phyloP scores from a whole-genome alignment of 2,113 vertebrate species.

The Trematomus loennbergii region DNA sequence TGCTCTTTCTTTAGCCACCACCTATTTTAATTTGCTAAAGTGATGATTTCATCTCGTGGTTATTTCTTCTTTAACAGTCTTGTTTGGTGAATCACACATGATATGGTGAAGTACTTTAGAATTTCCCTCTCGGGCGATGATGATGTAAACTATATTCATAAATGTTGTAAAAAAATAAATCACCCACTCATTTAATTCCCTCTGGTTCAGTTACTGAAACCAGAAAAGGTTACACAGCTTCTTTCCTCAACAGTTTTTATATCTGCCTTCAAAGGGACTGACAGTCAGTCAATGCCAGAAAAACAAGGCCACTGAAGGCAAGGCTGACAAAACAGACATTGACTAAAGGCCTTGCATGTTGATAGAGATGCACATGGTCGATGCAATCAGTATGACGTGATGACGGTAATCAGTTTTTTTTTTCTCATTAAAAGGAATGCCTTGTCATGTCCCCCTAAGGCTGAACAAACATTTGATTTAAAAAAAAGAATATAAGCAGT shows the following conservation, averaged over 20 bases:
- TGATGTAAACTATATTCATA: neutral
- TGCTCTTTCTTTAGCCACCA: too few species aligned
- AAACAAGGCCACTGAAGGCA: conserved; percentile 55
- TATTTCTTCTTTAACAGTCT: neutral
- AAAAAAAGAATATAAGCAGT: neutral
- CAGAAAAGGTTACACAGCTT: neutral
- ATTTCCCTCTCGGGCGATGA: neutral
- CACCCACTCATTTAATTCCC: neutral
- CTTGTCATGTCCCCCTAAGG: neutral
- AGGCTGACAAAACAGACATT: conserved; percentile 61
- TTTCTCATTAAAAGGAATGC: neutral
- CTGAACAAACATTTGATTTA: neutral
- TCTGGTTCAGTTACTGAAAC: neutral
- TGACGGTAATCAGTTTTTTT: conserved; percentile 1
- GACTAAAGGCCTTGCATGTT: conserved; percentile 43
- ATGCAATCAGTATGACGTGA: conserved; percentile 15
- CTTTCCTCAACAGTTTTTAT: conserved; percentile 13
- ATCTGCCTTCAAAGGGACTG: conserved; percentile 19
- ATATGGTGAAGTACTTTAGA: too few species aligned
- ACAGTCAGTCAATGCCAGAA: conserved; percentile 45
- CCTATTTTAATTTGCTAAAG: too few species aligned
- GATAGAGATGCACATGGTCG: conserved; percentile 10
- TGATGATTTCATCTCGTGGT: neutral
- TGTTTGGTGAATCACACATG: neutral
- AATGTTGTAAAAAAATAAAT: neutral